Base-by-base conservation (phyloP, 2,888 invertebrate species). In the Napeogenes inachia region DNA sequence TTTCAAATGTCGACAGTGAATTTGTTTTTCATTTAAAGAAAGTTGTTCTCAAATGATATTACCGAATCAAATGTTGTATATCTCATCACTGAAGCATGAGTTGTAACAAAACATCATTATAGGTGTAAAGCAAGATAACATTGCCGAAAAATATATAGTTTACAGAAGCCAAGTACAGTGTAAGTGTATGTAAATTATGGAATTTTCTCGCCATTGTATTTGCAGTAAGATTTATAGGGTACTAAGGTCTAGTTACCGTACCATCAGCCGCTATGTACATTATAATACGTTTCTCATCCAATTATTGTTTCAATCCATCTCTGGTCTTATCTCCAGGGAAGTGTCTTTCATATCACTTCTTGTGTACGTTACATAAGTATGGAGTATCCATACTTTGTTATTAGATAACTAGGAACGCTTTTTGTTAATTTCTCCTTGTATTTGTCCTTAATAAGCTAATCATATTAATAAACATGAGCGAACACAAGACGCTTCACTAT, bases 151-250 rank as follows among this genome's bases (percentile, higher is more conserved):
- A 71, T 66, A 59, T 67, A 66, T 64, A 64, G 63, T 69, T 66
- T 63, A 57, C 67, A 58, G 66, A 73, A 75, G 57, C 74, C 74
- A 73, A 78, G 80, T 82, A 82, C 82, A 77, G 73, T 71, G 69
- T 79, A 78, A 70, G 80, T 80, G 78, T 74, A 75, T 72, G 74
- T 69, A 72, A 76, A 78, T 76, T 56, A 67, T 67, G 75, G 69
- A 72, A 72, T 76, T 75, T 74, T 79, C 78, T 74, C 76, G 70
- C 74, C 71, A 81, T 84, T 84, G 82, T 82, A 63, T 65, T 68
- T 67, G 62, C 58, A 56, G 50, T 62, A 68, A 64, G 63, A 71
- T 68, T 63, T 66, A 67, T 70, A 69, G 69, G 55, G 69, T 61
- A 58, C 56, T 59, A 57, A 60, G 46, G 46, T 58, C n/a, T 59